Evolutionary conservation across 2,888 invertebrate species (phyloP), one percentile per base, ranked within the genome.

Genomic region (Coronaproctus castanopsis): DNA sequence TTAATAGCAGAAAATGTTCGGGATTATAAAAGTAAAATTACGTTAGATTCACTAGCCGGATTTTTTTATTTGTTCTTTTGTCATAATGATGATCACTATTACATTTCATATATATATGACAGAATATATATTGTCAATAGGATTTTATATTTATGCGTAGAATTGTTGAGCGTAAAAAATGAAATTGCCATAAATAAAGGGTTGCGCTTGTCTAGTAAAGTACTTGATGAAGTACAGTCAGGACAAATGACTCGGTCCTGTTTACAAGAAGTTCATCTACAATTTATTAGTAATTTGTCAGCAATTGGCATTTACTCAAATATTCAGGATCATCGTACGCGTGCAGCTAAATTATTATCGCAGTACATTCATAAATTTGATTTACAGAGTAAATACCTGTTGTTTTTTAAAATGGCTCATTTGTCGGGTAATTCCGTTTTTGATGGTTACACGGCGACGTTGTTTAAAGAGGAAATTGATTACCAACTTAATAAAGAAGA

Each of bases 121-220:
- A 48, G 21, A 19, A 14, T 59, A 21, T 59, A 55, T 52, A 1
- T 59, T 18, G 50, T 55, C 24, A 55, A 59, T 24, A 59, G 55
- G 36, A 21, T 59, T 20, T 21, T 59, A 3, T 59, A 22, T 51
- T 20, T 59, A 3, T 24, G 50, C 1, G 24, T 59, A 1, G 19
- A 18, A 2, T 36, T 59, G 24, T 20, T 55, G 55, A 21, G 36
- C 8, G 21, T 55, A 24, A n/a, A 19, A 10, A 54, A 59, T 24
- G 55, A 59, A 21, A 55, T 55, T 20, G 59, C 55, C 2, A 14
- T 24, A 3, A 22, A 55, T 8, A 55, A 55, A 55, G 59, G 59
- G 0, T 19, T 59, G 3, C 2, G 21, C n/a, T 22, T 59, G 24
- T 49, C 24, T 24, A 8, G 51, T 22, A 19, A 24, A 2, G n/a